Evolutionary conservation across 2,888 invertebrate genomes (phyloP).

Genomic region (Calephelis perditalis): DNA sequence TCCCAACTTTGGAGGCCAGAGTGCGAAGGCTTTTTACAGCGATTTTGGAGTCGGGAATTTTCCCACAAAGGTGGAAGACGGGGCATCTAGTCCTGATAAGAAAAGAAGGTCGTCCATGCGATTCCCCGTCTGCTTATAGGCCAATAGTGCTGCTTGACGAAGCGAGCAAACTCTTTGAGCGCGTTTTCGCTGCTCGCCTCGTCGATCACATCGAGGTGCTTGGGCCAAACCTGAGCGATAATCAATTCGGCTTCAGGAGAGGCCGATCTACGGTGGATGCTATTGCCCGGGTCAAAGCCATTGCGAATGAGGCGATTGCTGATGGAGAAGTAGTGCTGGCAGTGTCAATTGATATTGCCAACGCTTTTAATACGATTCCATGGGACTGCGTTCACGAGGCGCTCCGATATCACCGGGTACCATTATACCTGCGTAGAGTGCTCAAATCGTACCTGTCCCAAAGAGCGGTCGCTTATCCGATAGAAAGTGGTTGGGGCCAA

Average conservation of each 20-base stretch:
- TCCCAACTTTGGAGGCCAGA: neutral
- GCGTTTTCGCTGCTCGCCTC: too few relatives aligned
- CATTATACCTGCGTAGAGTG: neutral
- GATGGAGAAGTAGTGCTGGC: too few relatives aligned
- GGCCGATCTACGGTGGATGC: too few relatives aligned
- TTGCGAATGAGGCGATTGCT: too few relatives aligned
- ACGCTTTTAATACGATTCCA: neutral
- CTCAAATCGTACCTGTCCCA: too few relatives aligned
- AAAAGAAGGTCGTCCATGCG: neutral
- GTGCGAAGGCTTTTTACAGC: neutral
- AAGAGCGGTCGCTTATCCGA: neutral
- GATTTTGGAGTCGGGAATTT: neutral
- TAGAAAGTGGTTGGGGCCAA: neutral
- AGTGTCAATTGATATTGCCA: neutral
- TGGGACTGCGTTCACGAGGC: neutral
- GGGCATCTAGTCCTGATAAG: too few relatives aligned
- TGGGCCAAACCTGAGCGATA: too few relatives aligned
- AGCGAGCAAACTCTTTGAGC: too few relatives aligned
- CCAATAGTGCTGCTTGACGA: neutral
- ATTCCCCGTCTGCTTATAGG: neutral
- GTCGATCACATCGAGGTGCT: too few relatives aligned
- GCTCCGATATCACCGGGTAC: neutral
- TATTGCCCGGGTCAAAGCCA: too few relatives aligned
- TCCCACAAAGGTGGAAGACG: neutral
- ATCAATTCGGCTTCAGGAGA: too few relatives aligned